phyloP scores from a whole-genome alignment of 2,888 invertebrate species.

The Hypercompe scribonia region DNA sequence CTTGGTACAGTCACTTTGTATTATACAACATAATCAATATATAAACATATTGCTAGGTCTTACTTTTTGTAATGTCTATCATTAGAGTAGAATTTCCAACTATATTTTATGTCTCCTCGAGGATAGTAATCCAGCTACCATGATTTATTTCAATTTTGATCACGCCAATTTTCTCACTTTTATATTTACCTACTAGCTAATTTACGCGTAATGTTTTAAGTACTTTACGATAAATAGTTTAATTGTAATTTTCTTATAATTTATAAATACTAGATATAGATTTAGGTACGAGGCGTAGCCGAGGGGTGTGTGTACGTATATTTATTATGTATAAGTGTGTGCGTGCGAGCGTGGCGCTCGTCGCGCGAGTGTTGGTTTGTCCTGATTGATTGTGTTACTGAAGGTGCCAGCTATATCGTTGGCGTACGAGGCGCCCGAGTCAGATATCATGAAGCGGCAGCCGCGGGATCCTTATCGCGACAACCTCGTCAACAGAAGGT shows the following conservation, averaged over 20 bases:
- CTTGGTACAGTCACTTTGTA: conserved; percentile 64
- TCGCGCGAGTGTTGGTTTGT: conserved; percentile 70
- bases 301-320: conserved; percentile 67
- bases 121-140: conserved; percentile 66
- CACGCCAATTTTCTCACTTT: conserved; percentile 78
- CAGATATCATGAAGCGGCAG: conserved; percentile 99
- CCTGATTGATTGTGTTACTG: conserved; percentile 87
- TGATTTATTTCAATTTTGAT: conserved; percentile 63
- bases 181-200: conserved; percentile 69
- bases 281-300: conserved; percentile 57
- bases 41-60: conserved; percentile 71
- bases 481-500: conserved; percentile 99
- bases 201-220: conserved; percentile 70
- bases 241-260: conserved; percentile 57
- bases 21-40: conserved; percentile 58
- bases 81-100: conserved; percentile 79
- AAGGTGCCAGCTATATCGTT: conserved; percentile 99
- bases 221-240: conserved; percentile 56
- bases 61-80: conserved; percentile 70
- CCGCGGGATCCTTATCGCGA: conserved; percentile 99
- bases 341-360: conserved; percentile 55
- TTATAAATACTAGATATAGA: conserved; percentile 66
- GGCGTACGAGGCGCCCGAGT: conserved; percentile 99
- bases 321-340: conserved; percentile 69
- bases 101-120: conserved; percentile 65